Conservation (phyloP, 2,113 vertebrate genomes). For the Chionis minor region DNA sequence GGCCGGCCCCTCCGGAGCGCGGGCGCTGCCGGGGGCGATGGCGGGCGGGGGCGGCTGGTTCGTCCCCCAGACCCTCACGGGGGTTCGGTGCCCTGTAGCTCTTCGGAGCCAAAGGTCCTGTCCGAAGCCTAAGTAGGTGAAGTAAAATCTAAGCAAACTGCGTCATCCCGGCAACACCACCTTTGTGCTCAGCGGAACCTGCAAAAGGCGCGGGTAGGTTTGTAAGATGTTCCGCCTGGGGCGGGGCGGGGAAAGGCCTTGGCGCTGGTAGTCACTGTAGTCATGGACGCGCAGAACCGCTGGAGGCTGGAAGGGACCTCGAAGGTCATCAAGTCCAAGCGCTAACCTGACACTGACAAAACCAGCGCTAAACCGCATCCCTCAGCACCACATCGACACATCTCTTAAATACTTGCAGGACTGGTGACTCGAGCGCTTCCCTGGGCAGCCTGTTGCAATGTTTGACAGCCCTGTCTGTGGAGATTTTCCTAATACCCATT, state of each 20-base stretch:
- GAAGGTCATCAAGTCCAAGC: neutral
- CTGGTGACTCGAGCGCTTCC: neutral
- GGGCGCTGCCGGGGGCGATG: too few relatives aligned
- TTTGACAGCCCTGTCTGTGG: neutral
- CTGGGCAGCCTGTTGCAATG: neutral
- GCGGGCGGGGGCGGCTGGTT: too few relatives aligned
- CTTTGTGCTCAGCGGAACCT: neutral
- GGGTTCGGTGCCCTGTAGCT: neutral
- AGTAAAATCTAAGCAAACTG: neutral
- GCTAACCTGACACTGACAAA: neutral
- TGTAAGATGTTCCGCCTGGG: too few relatives aligned
- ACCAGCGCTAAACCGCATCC: neutral
- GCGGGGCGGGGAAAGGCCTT: too few relatives aligned
- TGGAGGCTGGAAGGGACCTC: neutral
- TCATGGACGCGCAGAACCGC: neutral
- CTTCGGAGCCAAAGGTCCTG: too few relatives aligned
- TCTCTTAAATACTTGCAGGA: neutral
- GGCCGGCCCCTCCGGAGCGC: too few relatives aligned
- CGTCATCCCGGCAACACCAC: accelerated
- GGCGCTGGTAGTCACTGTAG: neutral
- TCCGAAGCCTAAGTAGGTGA: too few relatives aligned
- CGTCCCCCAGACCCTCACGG: too few relatives aligned
- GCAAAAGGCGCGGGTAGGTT: too few relatives aligned
- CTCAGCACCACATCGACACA: too few relatives aligned
- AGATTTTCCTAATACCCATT: neutral